Percentiles rank a stretch among this genome's conserved stretches.
Conservation (phyloP, 2,888 invertebrate genomes). For the Alloplasta piceator region DNA sequence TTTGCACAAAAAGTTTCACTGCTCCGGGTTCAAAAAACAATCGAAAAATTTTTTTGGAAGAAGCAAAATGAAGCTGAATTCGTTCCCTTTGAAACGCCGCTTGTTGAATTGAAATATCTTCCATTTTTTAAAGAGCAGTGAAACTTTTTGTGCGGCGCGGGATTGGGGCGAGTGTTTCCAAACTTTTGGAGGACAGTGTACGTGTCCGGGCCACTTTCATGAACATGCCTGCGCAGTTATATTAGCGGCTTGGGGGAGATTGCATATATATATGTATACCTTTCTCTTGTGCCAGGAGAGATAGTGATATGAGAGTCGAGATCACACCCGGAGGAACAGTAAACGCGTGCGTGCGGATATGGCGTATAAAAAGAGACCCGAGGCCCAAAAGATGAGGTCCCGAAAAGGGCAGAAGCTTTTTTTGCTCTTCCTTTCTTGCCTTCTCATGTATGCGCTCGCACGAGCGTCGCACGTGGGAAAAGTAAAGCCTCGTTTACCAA, state of each 20-base stretch:
- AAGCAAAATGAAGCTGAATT: too few relatives aligned
- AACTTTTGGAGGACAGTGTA: too few relatives aligned
- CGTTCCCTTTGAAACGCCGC: too few relatives aligned
- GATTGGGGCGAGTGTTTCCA: too few relatives aligned
- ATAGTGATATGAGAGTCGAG: conserved; percentile 5
- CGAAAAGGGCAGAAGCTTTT: not conserved
- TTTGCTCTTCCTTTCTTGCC: not conserved
- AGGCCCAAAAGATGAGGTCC: not conserved
- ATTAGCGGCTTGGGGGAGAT: conserved; percentile 35
- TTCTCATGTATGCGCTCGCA: conserved; percentile 49
- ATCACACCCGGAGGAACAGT: conserved; percentile 51
- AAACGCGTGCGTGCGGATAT: conserved; percentile 13
- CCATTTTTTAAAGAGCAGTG: too few relatives aligned
- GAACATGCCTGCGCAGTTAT: conserved; percentile 12
- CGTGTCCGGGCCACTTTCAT: not conserved
- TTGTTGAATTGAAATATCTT: too few relatives aligned
- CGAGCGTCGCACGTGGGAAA: conserved; percentile 26
- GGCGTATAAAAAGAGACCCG: conserved; percentile 15
- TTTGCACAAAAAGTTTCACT: too few relatives aligned
- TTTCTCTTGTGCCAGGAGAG: conserved; percentile 13
- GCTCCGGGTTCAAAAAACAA: too few relatives aligned
- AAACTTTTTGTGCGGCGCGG: too few relatives aligned
- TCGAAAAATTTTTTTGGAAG: too few relatives aligned
- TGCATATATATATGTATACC: not conserved
- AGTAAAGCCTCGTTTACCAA: not conserved